A percentile compares a stretch with the other conserved stretches of the same genome.
phyloP scores from a whole-genome alignment of 2,797 vertebrate genomes.

The Lutjanus campechanus region DNA sequence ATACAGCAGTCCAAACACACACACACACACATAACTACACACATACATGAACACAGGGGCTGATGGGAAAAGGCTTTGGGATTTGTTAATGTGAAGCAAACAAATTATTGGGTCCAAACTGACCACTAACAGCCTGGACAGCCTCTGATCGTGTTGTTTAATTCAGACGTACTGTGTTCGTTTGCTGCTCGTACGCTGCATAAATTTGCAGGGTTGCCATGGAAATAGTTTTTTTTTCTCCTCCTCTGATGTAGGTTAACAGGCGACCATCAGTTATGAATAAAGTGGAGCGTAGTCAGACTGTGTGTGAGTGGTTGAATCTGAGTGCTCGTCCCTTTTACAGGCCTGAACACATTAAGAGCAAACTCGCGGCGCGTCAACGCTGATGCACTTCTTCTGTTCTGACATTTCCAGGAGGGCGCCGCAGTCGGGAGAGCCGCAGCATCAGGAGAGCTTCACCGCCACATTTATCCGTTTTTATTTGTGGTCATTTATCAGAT shows the following conservation, averaged over 20 bases:
- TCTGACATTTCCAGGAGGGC: slow-evolving; percentile 34
- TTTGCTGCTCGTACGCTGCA: slow-evolving; percentile 20
- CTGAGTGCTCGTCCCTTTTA: slow-evolving; percentile 28
- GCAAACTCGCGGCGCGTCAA: slow-evolving; percentile 15
- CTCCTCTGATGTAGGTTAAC: slow-evolving; percentile 56
- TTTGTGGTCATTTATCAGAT: neutral
- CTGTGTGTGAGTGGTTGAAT: neutral
- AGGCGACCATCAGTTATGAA: slow-evolving; percentile 41
- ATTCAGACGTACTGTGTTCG: slow-evolving; percentile 23
- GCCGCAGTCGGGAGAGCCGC: neutral
- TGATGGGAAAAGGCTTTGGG: slow-evolving; percentile 21
- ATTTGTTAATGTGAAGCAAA: slow-evolving; percentile 16
- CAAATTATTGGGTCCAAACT: slow-evolving; percentile 6
- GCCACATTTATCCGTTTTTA: neutral
- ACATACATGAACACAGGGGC: neutral
- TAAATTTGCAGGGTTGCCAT: slow-evolving; percentile 54
- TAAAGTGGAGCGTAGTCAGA: slow-evolving; percentile 30
- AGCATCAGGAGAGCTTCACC: neutral
- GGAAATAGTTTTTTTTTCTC: slow-evolving; percentile 36
- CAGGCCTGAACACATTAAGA: slow-evolving; percentile 42
- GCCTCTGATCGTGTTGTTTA: slow-evolving; percentile 22
- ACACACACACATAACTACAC: slow-evolving; percentile 4
- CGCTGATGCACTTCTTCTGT: slow-evolving; percentile 33
- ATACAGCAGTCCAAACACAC: slow-evolving; percentile 10
- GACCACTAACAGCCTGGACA: slow-evolving; percentile 9